A percentile compares a stretch with the other conserved stretches of the same genome.
Conservation (phyloP, 2,888 invertebrate genomes). For the Lobophora halterata region DNA sequence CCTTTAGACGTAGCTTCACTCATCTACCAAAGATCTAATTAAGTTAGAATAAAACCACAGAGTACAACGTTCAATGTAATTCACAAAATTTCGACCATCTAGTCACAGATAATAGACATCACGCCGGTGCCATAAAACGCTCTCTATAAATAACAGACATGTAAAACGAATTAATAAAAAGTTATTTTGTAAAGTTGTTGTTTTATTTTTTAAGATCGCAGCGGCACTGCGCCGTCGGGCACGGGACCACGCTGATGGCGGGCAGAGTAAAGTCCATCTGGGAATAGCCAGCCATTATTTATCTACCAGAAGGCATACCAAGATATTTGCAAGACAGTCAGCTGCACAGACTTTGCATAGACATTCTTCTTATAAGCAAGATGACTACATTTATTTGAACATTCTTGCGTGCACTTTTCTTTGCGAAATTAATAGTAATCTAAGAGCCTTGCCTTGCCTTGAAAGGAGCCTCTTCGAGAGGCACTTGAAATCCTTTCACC, state of each 20-base stretch:
- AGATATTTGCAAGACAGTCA: too few relatives aligned
- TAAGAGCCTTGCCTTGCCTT: too few relatives aligned
- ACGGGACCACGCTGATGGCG: slow-evolving; percentile 37
- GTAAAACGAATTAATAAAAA: slow-evolving; percentile 38
- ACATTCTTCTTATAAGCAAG: too few relatives aligned
- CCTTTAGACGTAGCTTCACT: slow-evolving; percentile 59
- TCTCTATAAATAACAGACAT: slow-evolving; percentile 36
- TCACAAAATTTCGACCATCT: slow-evolving; percentile 48
- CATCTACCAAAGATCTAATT: slow-evolving; percentile 71
- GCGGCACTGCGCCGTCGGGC: slow-evolving; percentile 35
- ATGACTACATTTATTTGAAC: too few relatives aligned
- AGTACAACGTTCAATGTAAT: slow-evolving; percentile 42
- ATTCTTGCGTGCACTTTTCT: too few relatives aligned
- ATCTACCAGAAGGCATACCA: too few relatives aligned
- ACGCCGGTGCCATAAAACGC: slow-evolving; percentile 65
- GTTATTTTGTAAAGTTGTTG: slow-evolving; percentile 47
- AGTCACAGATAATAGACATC: slow-evolving; percentile 53
- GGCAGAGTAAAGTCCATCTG: slow-evolving; percentile 42
- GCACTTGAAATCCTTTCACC: too few relatives aligned
- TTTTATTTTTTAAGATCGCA: slow-evolving; percentile 51
- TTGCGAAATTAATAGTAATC: too few relatives aligned
- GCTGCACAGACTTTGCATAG: too few relatives aligned
- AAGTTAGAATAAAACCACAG: slow-evolving; percentile 46
- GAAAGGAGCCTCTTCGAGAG: too few relatives aligned
- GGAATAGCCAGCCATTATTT: too few relatives aligned